Base-by-base conservation (phyloP, 2,888 invertebrate genomes). In the Antheraea assamensis region DNA sequence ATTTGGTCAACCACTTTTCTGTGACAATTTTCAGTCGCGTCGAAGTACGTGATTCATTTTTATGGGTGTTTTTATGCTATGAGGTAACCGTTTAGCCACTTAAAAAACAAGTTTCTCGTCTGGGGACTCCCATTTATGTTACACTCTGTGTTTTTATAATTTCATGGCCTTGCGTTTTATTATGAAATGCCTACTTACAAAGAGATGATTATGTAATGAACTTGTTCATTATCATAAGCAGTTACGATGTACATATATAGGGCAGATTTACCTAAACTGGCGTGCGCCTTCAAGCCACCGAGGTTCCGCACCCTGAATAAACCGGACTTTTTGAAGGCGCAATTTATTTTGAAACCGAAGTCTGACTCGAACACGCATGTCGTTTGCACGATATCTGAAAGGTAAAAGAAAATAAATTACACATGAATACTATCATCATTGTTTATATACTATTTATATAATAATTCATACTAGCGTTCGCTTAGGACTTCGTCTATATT, bases 311-410 rank as follows among this genome's bases (percentile, higher is more conserved):
- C 97, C 88, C 98, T 96, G 96, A 98, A 98, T 84, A 98, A 96
- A 83, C 98, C 97, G 81, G 98, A 97, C 93, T 98, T 98, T 95
- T 98, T 98, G 96, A 98, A 98, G 89, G 97, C 98, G 95, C 98
- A 98, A 96, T 98, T 98, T 90, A 98, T 96, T 90, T 96, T 96
- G 95, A 98, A 97, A 84, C 98, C 98, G 90, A 97, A 98, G 93
- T 98, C 98, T 85, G 98, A 98, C 90, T 97, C 97, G 92, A 98
- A 95, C 80, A 98, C 98, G 95, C 98, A 98, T 88, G 97, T 96
- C 89, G 97, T 96, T 89, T 96, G 95, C 85, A 96, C 96, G 89
- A 96, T 86, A 88, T 95, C 96, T 96, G 95, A 90, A 95, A 82
- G 71, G 35, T 76, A 76, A 58, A 52, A 58, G 58, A 58, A 8